Evolutionary conservation across 2,797 vertebrate species (phyloP).

Genomic region (Coreius guichenoti): DNA sequence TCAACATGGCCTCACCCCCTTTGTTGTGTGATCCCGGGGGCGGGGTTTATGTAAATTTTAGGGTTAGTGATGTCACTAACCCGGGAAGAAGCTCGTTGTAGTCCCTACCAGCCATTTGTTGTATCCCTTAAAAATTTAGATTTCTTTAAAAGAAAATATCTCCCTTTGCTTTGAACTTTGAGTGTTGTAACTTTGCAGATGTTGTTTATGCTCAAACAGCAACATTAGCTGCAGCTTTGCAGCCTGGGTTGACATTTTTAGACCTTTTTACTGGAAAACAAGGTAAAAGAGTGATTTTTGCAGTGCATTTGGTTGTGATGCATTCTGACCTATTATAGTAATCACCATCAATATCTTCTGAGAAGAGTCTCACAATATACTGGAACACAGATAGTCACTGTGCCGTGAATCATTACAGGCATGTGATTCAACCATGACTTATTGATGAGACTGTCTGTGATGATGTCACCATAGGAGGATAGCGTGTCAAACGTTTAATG

Average conservation of each 20-base stretch:
- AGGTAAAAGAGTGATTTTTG: neutral
- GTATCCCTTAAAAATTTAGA: too few relatives aligned
- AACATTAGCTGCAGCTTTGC: neutral
- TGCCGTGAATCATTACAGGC: neutral
- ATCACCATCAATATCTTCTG: neutral
- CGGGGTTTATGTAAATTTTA: too few relatives aligned
- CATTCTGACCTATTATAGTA: neutral
- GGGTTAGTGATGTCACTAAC: too few relatives aligned
- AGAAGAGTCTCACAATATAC: neutral
- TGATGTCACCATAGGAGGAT: neutral
- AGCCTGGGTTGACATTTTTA: neutral
- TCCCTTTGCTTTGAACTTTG: too few relatives aligned
- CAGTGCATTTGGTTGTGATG: neutral
- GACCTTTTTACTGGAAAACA: neutral
- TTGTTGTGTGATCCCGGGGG: too few relatives aligned
- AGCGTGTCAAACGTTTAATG: neutral
- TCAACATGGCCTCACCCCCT: too few relatives aligned
- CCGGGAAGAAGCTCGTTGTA: too few relatives aligned
- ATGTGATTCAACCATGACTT: neutral
- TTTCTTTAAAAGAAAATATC: too few relatives aligned
- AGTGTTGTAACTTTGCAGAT: too few relatives aligned
- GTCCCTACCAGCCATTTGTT: too few relatives aligned
- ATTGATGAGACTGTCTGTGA: conserved; percentile 1
- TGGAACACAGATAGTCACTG: neutral
- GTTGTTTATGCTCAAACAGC: too few relatives aligned